Conservation (phyloP, 2,797 vertebrate species). For the Avahi laniger region DNA sequence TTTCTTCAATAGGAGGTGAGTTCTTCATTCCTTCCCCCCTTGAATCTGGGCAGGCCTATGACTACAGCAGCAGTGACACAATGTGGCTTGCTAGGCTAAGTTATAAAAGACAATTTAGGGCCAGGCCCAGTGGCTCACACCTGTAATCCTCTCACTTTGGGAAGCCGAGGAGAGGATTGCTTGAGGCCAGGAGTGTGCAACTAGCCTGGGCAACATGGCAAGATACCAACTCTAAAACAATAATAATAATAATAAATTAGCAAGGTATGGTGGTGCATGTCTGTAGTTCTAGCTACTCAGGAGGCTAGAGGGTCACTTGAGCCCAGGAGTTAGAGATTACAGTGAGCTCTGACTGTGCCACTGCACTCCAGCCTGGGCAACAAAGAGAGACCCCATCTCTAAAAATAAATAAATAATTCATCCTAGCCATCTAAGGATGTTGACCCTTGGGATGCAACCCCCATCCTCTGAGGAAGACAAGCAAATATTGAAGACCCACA, state of each 20-base stretch:
- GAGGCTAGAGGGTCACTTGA: not conserved
- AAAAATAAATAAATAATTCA: not conserved
- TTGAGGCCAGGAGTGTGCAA: not conserved
- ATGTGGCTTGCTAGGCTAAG: not conserved
- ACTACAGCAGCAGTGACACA: not conserved
- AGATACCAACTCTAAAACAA: not conserved
- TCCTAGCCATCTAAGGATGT: not conserved
- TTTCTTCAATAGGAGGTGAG: not conserved
- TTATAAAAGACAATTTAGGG: not conserved
- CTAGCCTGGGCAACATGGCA: not conserved
- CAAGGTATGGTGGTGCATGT: not conserved
- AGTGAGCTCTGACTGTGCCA: not conserved
- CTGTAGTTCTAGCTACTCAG: not conserved
- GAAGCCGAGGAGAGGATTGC: not conserved
- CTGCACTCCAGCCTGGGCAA: not conserved
- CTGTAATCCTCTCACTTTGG: not conserved
- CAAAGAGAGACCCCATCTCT: not conserved
- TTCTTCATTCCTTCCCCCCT: not conserved
- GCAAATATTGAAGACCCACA: not conserved
- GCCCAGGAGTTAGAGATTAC: not conserved
- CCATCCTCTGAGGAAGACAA: not conserved
- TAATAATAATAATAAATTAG: not conserved
- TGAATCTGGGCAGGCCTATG: not conserved
- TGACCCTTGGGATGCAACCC: not conserved
- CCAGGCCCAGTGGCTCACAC: not conserved